Base-by-base conservation (phyloP, 2,888 invertebrate species). In the Sicus ferrugineus region DNA sequence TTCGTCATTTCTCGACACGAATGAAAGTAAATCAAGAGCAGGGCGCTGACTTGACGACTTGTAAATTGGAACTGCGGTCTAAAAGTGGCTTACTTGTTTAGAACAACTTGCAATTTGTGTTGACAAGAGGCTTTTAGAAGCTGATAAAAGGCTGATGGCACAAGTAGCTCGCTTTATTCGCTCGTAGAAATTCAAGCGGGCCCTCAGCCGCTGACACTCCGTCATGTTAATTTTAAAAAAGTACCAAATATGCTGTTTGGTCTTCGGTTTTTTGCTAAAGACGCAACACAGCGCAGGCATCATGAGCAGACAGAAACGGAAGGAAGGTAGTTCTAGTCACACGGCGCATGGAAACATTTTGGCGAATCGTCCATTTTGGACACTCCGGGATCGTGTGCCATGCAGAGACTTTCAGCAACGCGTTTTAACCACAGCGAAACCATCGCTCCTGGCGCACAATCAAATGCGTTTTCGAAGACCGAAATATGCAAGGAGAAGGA, bases 321-420 rank as follows among this genome's bases (percentile, higher is more conserved):
- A 34, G 34, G 34, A 34, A 34, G 14, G 34, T 14, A 34, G 14
- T 14, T 34, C 14, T 34, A 34, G 34, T 2, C 34, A 34, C 34
- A 34, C 34, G 1, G 9, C 14, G 11, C 30, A 31, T 42, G 61
- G 61, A 19, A n/a, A 23, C 26, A 7, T 30, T 52, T 82, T 79
- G 64, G 56, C 71, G 0, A 73, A 79, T 48, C 77, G 79, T 0
- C 84, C 84, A 2, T 73, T 83, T 0, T 83, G 83, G 83, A 80
- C 83, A 70, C 75, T 83, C 14, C 77, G 83, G 46, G 83, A 83
- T 56, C 76, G 77, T 62, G 75, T 77, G 58, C 59, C 67, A 30
- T 77, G 74, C 23, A n/a, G 16, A 3, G 34, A 64, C 14, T 31
- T 52, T 14, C 28, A 58, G 26, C n/a, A 48, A 54, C n/a, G 14